phyloP scores from a whole-genome alignment of 2,888 invertebrate genomes.

The Volucella bombylans region DNA sequence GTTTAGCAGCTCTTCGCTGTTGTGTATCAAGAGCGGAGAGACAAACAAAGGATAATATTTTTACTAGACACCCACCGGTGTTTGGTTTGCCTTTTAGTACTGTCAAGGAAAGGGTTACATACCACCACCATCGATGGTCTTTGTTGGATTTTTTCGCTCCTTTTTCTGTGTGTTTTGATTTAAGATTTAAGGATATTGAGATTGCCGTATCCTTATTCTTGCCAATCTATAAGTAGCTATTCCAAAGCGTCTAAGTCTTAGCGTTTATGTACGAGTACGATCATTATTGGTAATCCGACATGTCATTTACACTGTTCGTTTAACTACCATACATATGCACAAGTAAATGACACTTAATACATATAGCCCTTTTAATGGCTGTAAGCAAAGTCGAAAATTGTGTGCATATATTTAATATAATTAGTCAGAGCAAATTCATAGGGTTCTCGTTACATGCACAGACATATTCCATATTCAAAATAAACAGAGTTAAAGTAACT shows the following conservation, averaged over 20 bases:
- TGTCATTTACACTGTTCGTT: neutral
- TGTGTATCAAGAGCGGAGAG: constrained; percentile 17
- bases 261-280: constrained; percentile 49
- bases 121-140: constrained; percentile 21
- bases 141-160: constrained; percentile 29
- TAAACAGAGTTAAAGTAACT: no score
- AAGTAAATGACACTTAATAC: no score
- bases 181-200: constrained; percentile 59
- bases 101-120: constrained; percentile 58
- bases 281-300: constrained; percentile 42
- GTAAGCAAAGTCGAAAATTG: no score
- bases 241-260: constrained; percentile 12
- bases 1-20: constrained; percentile 14
- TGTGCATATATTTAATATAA: no score
- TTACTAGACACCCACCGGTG: constrained; percentile 71
- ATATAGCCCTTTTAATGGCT: no score
- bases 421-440: no score
- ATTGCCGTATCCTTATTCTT: neutral
- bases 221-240: neutral
- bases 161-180: constrained; percentile 33
- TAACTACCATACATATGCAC: neutral
- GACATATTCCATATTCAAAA: no score
- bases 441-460: no score
- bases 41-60: constrained; percentile 72
- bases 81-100: constrained; percentile 72